phyloP scores from a whole-genome alignment of 35 echinoderm and acorn worm species.

The Diadema setosum region DNA sequence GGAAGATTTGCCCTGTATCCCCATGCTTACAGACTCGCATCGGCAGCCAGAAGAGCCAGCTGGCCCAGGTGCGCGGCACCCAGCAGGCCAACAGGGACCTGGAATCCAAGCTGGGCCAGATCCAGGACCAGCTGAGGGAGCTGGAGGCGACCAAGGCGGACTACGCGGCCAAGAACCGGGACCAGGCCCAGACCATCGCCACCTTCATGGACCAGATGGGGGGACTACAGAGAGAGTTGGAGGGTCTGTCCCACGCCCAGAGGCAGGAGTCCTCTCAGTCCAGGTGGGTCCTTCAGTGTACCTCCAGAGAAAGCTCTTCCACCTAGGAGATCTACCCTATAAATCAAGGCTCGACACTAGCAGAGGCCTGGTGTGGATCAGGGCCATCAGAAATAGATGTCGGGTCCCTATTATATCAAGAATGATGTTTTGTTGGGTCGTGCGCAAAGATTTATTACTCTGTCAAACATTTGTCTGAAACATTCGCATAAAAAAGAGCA shows the following conservation, averaged over 20 bases:
- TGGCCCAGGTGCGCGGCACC: conserved; percentile 20
- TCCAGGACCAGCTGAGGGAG: conserved; percentile 27
- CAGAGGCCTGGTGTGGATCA: too few species aligned
- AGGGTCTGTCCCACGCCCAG: conserved; percentile 35
- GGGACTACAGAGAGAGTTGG: conserved; percentile 48
- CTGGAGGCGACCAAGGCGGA: conserved; percentile 57
- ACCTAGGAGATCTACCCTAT: too few species aligned
- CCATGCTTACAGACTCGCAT: neutral
- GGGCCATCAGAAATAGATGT: too few species aligned
- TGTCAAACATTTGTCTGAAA: too few species aligned
- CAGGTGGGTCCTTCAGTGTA: conserved; percentile 46
- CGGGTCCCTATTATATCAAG: too few species aligned
- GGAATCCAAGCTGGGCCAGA: neutral
- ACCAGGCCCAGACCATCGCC: conserved; percentile 67
- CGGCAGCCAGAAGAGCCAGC: conserved; percentile 26
- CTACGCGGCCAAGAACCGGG: conserved; percentile 57
- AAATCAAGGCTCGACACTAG: too few species aligned
- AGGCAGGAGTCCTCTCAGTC: conserved; percentile 6
- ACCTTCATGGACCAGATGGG: conserved; percentile 65
- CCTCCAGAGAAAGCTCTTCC: too few species aligned
- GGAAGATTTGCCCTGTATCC: too few species aligned
- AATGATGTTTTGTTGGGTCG: too few species aligned
- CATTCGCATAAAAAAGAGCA: too few species aligned
- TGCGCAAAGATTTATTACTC: too few species aligned
- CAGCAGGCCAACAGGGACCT: conserved; percentile 7